These are phyloP conservation scores for Actinopyga echinites DNA, from an alignment of 53 echinoderm and acorn worm genomes.

Conservation along the genomic window DNA sequence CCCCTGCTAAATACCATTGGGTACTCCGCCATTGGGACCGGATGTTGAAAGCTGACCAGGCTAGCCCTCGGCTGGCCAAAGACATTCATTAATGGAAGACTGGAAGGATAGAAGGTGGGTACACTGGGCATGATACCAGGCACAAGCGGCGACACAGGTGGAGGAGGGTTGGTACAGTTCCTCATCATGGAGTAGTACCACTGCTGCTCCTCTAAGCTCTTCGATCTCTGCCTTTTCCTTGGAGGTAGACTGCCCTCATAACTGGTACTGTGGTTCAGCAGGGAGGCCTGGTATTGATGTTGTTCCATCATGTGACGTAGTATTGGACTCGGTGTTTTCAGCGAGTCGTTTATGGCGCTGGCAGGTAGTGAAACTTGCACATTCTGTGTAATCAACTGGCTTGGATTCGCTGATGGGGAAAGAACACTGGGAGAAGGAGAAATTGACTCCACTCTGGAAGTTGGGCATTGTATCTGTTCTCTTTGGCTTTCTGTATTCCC, in stretches of 20 bases:
- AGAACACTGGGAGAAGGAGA: not conserved
- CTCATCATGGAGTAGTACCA: conserved; percentile 71
- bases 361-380: not conserved
- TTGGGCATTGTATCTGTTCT: not conserved
- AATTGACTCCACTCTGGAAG: not conserved
- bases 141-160: conserved; percentile 26
- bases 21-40: not conserved
- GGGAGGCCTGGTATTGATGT: not conserved
- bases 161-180: conserved; percentile 21
- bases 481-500: not conserved
- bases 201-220: conserved; percentile 57
- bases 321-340: conserved; percentile 30
- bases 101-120: conserved; percentile 12
- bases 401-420: not conserved
- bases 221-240: conserved; percentile 46
- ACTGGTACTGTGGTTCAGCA: not conserved
- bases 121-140: conserved; percentile 15
- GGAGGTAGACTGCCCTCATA: conserved; percentile 13
- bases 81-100: conserved; percentile 40
- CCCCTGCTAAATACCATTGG: conserved; percentile 25
- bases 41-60: conserved; percentile 25
- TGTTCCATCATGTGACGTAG: not conserved
- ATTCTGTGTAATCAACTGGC: not conserved
- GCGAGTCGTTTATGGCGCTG: conserved; percentile 55
- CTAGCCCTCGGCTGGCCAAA: conserved; percentile 24